These are phyloP conservation scores for Amphipoea oculea DNA, from an alignment of 2,888 invertebrate species.

Conservation along the genomic window DNA sequence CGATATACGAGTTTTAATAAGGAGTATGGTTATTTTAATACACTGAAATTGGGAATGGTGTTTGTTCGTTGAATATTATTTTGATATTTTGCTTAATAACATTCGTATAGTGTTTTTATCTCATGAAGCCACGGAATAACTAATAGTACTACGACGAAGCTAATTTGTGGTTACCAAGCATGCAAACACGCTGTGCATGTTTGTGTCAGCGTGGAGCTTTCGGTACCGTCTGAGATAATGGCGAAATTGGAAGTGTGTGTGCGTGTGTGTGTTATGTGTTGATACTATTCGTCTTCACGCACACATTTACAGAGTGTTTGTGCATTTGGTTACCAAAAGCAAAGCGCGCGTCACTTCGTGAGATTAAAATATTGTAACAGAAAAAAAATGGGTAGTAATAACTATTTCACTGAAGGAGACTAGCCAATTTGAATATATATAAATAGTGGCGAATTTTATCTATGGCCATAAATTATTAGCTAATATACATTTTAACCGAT, in stretches of 20 bases:
- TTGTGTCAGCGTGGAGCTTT: too few relatives aligned
- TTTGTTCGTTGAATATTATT: not conserved
- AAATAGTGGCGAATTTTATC: constrained; percentile 5
- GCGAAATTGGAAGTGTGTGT: too few relatives aligned
- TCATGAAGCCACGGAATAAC: too few relatives aligned
- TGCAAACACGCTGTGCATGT: not conserved
- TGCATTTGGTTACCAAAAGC: not conserved
- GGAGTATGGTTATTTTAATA: constrained; percentile 23
- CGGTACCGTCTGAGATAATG: too few relatives aligned
- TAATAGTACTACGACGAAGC: too few relatives aligned
- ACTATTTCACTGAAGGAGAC: not conserved
- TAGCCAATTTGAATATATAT: not conserved
- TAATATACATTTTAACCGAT: constrained; percentile 28
- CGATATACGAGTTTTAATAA: constrained; percentile 40
- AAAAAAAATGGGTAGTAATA: not conserved
- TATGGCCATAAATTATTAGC: constrained; percentile 10
- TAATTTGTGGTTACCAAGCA: too few relatives aligned
- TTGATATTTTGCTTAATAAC: not conserved
- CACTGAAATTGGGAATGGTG: not conserved
- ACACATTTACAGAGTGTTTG: not conserved
- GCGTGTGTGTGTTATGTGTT: too few relatives aligned
- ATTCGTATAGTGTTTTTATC: not conserved
- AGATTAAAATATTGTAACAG: not conserved
- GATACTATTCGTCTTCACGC: too few relatives aligned
- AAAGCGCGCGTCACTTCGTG: not conserved